phyloP scores from a whole-genome alignment of 2,797 vertebrate genomes.

The Falco naumanni region DNA sequence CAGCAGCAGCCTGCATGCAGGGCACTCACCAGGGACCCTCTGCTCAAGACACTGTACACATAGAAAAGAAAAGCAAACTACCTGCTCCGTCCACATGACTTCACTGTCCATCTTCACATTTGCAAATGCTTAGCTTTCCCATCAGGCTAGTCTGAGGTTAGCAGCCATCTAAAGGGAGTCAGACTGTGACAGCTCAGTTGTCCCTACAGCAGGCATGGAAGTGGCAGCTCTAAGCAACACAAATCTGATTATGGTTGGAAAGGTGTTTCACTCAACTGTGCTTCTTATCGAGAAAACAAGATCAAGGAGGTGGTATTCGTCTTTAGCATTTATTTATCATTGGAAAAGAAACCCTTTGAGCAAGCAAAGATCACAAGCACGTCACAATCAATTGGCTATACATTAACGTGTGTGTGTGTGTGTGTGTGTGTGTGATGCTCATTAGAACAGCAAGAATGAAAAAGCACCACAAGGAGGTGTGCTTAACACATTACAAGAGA shows the following conservation, averaged over 20 bases:
- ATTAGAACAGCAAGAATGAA: slow-evolving; percentile 82
- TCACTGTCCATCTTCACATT: slow-evolving; percentile 62
- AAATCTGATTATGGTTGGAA: neutral
- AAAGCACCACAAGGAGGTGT: slow-evolving; percentile 82
- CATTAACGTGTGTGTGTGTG: slow-evolving; percentile 73
- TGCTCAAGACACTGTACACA: neutral
- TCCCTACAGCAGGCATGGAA: neutral
- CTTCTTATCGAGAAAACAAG: slow-evolving; percentile 77
- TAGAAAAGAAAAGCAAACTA: slow-evolving; percentile 47
- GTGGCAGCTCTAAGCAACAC: neutral
- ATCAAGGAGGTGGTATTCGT: slow-evolving; percentile 77
- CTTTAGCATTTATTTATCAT: slow-evolving; percentile 94
- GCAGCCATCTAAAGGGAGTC: slow-evolving; percentile 49
- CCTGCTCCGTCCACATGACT: slow-evolving; percentile 48
- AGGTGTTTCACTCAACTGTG: slow-evolving; percentile 22
- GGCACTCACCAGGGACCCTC: neutral
- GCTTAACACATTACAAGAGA: slow-evolving; percentile 78
- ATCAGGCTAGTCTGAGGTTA: slow-evolving; percentile 54
- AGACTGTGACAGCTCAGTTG: slow-evolving; percentile 15
- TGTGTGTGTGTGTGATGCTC: slow-evolving; percentile 19
- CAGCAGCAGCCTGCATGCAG: neutral
- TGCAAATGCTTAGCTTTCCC: slow-evolving; percentile 46
- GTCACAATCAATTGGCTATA: slow-evolving; percentile 90
- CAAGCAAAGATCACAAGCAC: slow-evolving; percentile 96
- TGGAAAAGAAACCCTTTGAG: slow-evolving; percentile 86